These are phyloP conservation scores for Siphlonurus alternatus DNA, from an alignment of 2,888 invertebrate species.

Conservation along the genomic window DNA sequence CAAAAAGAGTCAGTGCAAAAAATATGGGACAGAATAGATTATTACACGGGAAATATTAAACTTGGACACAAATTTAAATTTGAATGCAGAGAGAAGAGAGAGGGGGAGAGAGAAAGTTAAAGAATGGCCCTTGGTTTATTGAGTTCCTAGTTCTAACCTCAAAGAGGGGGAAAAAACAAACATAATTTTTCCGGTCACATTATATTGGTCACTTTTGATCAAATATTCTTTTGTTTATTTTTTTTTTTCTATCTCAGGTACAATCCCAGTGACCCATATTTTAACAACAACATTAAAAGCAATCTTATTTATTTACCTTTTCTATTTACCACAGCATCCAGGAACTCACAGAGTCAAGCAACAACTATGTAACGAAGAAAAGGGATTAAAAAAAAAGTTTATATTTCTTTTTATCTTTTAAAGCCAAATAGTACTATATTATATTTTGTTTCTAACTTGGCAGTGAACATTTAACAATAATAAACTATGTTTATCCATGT, in stretches of 20 bases:
- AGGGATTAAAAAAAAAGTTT: background rate
- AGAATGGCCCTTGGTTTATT: background rate
- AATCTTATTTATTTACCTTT: background rate
- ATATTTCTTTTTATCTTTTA: background rate
- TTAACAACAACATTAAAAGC: background rate
- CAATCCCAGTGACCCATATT: background rate
- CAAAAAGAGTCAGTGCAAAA: background rate
- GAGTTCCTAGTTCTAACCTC: background rate
- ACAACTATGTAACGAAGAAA: background rate
- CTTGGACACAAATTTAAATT: no score
- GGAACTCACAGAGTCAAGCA: background rate
- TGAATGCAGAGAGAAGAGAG: background rate
- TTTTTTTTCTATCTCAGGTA: background rate
- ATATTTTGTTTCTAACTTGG: background rate
- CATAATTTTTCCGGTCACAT: background rate
- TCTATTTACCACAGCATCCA: background rate
- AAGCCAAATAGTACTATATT: background rate
- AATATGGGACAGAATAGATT: background rate
- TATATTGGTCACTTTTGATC: background rate
- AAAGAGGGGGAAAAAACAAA: background rate
- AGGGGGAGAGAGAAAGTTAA: background rate
- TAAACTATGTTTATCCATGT: background rate
- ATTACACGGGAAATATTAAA: background rate
- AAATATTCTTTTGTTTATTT: background rate
- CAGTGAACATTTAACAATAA: constrained; percentile 1